Conservation (phyloP, 2,113 vertebrate species). For the Neofelis nebulosa region DNA sequence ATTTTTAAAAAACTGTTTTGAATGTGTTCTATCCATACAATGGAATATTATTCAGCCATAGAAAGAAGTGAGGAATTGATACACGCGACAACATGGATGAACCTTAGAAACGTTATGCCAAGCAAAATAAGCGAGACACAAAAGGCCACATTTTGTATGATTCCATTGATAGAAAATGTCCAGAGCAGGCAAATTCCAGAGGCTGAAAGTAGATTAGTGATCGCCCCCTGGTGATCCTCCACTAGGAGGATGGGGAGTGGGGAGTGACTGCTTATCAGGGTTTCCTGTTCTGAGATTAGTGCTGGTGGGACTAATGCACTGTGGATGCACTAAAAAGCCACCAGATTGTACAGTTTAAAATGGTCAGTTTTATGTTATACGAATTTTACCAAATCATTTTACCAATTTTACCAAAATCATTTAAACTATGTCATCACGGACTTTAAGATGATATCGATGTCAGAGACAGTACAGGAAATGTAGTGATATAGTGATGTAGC, state of each 20-base stretch:
- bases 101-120: neutral
- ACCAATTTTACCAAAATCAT: too few relatives aligned
- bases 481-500: too few relatives aligned
- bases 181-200: neutral
- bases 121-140: neutral
- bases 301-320: neutral
- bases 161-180: neutral
- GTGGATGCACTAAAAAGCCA: neutral
- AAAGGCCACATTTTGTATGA: neutral
- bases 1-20: too few relatives aligned
- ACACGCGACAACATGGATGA: neutral
- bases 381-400: neutral
- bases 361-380: neutral
- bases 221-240: neutral
- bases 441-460: neutral
- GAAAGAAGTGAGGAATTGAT: neutral
- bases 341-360: neutral
- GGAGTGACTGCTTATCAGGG: neutral
- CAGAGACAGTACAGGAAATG: neutral
- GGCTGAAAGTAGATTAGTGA: neutral
- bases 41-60: neutral
- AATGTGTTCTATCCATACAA: too few relatives aligned
- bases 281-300: neutral
- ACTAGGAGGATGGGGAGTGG: neutral
- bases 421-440: neutral